phyloP scores from a whole-genome alignment of 1,140 invertebrate genomes.

The Nomia melanderi region DNA sequence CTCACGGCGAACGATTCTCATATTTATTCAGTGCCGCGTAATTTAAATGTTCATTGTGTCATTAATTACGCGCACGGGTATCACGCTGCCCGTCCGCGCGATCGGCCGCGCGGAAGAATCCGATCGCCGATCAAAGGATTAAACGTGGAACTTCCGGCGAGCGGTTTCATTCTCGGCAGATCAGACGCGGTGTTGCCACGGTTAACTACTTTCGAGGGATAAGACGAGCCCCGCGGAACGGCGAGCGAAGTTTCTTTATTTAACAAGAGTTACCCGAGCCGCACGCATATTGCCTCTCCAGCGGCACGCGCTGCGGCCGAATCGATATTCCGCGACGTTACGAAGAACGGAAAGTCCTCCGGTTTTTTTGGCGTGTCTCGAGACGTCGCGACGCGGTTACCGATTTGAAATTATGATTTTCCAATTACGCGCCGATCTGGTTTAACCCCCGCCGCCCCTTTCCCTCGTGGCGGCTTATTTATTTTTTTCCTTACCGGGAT shows the following conservation, averaged over 20 bases:
- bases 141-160: not conserved
- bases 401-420: constrained; percentile 50
- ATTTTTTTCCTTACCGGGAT: not conserved
- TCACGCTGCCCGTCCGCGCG: too few relatives aligned
- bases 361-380: not conserved
- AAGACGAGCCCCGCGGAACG: not conserved
- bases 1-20: too few relatives aligned
- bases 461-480: constrained; percentile 11
- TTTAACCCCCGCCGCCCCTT: not conserved
- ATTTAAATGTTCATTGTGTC: too few relatives aligned
- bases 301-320: too few relatives aligned
- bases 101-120: too few relatives aligned
- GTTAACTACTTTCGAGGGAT: not conserved
- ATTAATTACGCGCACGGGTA: too few relatives aligned
- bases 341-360: not conserved
- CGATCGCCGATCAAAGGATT: too few relatives aligned
- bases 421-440: constrained; percentile 30
- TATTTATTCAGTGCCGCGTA: too few relatives aligned
- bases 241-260: not conserved
- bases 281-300: not conserved
- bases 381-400: not conserved
- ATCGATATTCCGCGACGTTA: constrained; percentile 27
- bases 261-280: not conserved
- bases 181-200: not conserved
- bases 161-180: not conserved